These are phyloP conservation scores for Tenodera sinensis DNA, from an alignment of 2,888 invertebrate species.

Conservation along the genomic window DNA sequence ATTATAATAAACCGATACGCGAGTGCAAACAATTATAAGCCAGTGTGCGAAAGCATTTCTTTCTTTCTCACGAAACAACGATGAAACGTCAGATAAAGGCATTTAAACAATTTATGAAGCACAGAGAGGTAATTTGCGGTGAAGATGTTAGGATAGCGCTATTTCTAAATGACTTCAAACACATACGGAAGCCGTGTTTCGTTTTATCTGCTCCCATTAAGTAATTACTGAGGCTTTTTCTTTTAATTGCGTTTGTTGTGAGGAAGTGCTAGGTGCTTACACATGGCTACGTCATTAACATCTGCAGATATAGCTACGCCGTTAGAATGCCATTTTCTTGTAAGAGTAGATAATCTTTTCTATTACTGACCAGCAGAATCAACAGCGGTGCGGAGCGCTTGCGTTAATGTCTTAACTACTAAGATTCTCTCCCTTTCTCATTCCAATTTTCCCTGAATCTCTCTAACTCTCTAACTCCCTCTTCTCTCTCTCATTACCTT, in stretches of 20 bases:
- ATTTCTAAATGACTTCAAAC: not conserved
- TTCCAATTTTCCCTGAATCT: no score
- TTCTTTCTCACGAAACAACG: not conserved
- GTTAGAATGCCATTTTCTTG: no score
- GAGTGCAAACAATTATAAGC: not conserved
- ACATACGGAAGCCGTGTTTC: not conserved
- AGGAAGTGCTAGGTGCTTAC: not conserved
- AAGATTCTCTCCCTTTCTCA: no score
- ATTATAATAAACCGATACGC: not conserved
- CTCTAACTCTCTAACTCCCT: no score
- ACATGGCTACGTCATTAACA: not conserved
- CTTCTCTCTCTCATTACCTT: no score
- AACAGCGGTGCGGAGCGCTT: no score
- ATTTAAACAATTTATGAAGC: not conserved
- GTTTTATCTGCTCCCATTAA: not conserved
- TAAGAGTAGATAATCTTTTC: no score
- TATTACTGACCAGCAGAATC: no score
- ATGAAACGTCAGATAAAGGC: not conserved
- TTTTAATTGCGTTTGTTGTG: not conserved
- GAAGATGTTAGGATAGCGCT: not conserved
- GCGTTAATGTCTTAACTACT: no score
- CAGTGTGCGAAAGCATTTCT: not conserved
- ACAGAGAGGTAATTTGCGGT: not conserved
- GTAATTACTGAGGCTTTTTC: not conserved
- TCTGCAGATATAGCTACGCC: no score